A percentile compares a stretch with the other conserved stretches of the same genome.
Evolutionary conservation across 2,888 invertebrate species (phyloP).

Genomic region (Stenchaetothrips biformis): DNA sequence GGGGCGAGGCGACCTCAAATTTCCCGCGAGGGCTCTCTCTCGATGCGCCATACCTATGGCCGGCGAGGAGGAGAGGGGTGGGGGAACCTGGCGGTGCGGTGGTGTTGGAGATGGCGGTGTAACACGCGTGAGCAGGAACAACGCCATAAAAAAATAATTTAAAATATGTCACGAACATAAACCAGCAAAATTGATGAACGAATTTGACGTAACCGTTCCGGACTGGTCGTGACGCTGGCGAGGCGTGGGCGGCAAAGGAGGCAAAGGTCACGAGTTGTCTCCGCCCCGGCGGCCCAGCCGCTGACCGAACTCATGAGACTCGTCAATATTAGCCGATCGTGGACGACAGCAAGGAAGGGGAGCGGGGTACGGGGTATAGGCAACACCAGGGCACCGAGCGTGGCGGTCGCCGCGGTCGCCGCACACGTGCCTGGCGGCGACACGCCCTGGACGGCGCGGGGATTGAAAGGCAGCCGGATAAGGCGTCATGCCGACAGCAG

Average conservation of each 20-base stretch:
- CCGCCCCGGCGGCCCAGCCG: background rate
- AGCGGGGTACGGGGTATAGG: background rate
- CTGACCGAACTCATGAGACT: background rate
- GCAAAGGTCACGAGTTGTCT: background rate
- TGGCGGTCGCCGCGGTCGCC: too few relatives aligned
- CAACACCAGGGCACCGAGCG: too few relatives aligned
- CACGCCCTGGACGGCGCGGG: too few relatives aligned
- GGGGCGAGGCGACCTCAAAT: background rate
- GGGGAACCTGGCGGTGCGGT: too few relatives aligned
- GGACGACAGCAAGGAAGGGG: background rate
- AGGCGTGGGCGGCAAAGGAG: background rate
- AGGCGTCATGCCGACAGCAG: background rate
- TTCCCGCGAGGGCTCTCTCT: slow-evolving; percentile 17
- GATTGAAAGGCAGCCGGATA: too few relatives aligned
- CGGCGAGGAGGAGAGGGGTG: background rate
- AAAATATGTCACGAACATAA: too few relatives aligned
- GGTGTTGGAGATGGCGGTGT: too few relatives aligned
- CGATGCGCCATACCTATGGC: background rate
- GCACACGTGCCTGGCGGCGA: too few relatives aligned
- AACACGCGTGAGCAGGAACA: too few relatives aligned
- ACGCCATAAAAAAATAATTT: too few relatives aligned
- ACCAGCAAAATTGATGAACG: too few relatives aligned
- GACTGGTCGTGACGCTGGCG: background rate
- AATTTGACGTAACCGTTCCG: background rate
- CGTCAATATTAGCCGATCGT: slow-evolving; percentile 18